A percentile compares a stretch with the other conserved stretches of the same genome.
phyloP scores from a whole-genome alignment of 2,113 vertebrate species.

The Petaurus breviceps region DNA sequence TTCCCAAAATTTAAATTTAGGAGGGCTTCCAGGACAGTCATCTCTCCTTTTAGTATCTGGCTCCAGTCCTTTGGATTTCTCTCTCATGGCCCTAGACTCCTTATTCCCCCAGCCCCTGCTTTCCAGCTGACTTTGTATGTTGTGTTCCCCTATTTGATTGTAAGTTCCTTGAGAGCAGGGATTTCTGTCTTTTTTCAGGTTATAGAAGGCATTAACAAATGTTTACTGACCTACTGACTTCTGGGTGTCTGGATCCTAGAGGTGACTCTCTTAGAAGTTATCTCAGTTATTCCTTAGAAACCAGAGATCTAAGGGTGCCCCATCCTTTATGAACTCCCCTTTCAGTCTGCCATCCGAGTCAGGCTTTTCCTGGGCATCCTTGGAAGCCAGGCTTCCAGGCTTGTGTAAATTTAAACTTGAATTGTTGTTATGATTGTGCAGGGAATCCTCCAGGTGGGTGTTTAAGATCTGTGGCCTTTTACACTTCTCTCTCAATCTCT shows the following conservation, averaged over 20 bases:
- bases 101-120: neutral
- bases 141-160: neutral
- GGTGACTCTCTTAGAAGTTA: neutral
- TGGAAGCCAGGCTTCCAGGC: neutral
- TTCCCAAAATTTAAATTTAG: no score
- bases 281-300: neutral
- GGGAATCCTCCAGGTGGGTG: neutral
- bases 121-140: neutral
- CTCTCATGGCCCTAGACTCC: neutral
- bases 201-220: no score
- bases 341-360: neutral
- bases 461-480: neutral
- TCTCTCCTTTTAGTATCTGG: neutral
- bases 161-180: neutral
- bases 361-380: neutral
- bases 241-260: neutral
- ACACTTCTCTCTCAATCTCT: neutral
- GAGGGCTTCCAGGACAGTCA: neutral
- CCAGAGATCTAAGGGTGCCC: neutral
- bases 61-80: neutral
- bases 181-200: neutral
- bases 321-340: neutral
- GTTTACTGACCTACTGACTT: neutral
- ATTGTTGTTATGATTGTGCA: neutral
- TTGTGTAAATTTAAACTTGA: slow-evolving; percentile 27